A percentile compares a stretch with the other conserved stretches of the same genome.
phyloP scores from a whole-genome alignment of 1,140 invertebrate genomes.

The Lerema accius region DNA sequence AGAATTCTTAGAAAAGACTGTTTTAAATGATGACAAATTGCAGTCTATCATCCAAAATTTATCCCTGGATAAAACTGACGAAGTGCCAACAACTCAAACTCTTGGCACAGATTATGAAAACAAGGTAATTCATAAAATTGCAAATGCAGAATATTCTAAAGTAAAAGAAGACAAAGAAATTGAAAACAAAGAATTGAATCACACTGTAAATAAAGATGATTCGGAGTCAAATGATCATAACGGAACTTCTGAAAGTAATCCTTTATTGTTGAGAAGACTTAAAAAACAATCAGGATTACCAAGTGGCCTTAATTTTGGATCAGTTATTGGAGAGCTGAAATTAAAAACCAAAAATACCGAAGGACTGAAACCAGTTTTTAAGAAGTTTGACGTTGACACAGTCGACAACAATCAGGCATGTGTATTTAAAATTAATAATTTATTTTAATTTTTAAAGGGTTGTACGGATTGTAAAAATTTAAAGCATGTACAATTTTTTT shows the following conservation, averaged over 20 bases:
- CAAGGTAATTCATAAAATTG: conserved; percentile 3
- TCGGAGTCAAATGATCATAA: neutral
- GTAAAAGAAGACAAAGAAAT: conserved; percentile 20
- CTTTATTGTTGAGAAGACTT: conserved; percentile 57
- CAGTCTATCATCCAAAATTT: conserved; percentile 75
- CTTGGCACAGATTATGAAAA: conserved; percentile 6
- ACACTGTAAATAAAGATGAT: conserved; percentile 1
- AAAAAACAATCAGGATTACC: conserved; percentile 65
- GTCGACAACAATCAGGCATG: conserved; percentile 56
- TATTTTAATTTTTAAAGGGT: no score
- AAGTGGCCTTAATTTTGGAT: conserved; percentile 71
- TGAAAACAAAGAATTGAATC: conserved; percentile 14
- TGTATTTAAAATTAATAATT: conserved; percentile 34
- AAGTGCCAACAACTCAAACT: conserved; percentile 1
- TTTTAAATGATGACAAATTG: conserved; percentile 75
- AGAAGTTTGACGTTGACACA: conserved; percentile 66
- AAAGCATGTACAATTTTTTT: no score
- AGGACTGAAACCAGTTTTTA: conserved; percentile 72
- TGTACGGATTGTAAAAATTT: no score
- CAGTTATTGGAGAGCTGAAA: conserved; percentile 75
- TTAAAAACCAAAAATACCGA: conserved; percentile 68
- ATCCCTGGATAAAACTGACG: conserved; percentile 60
- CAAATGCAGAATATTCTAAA: neutral
- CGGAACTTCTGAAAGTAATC: conserved; percentile 45
- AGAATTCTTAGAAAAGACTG: conserved; percentile 73